Evolutionary conservation across 2,113 vertebrate genomes (phyloP).

Genomic region (Lagopus muta): DNA sequence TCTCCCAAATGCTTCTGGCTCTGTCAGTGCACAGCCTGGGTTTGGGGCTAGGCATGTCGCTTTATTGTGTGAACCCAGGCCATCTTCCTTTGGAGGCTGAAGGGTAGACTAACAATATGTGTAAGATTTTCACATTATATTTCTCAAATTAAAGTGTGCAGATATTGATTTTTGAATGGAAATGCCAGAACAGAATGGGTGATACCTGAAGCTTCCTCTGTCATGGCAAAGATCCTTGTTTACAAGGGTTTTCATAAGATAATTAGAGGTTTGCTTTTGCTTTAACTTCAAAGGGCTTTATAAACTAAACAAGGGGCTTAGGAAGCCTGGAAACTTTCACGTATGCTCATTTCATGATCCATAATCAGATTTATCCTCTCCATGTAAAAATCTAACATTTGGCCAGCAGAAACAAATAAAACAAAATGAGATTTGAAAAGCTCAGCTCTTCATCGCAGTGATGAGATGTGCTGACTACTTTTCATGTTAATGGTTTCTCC

Average conservation of each 20-base stretch:
- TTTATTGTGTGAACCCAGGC: not conserved
- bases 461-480: not conserved
- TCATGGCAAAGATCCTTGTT: not conserved
- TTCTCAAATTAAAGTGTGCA: not conserved
- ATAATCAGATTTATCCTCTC: not conserved
- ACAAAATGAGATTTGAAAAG: not conserved
- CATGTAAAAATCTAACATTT: not conserved
- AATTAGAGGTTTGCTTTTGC: not conserved
- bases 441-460: not conserved
- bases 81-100: not conserved
- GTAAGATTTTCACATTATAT: not conserved
- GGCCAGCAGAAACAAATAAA: not conserved
- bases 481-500: not conserved
- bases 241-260: not conserved
- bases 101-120: not conserved
- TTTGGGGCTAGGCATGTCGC: not conserved
- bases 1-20: not conserved
- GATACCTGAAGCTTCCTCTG: not conserved
- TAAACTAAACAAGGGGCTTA: not conserved
- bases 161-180: not conserved
- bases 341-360: not conserved
- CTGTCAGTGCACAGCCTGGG: accelerated
- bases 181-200: not conserved
- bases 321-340: not conserved
- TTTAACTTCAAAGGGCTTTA: conserved; percentile 11